Conservation (phyloP, 2,113 vertebrate species). For the Raja brachyura region DNA sequence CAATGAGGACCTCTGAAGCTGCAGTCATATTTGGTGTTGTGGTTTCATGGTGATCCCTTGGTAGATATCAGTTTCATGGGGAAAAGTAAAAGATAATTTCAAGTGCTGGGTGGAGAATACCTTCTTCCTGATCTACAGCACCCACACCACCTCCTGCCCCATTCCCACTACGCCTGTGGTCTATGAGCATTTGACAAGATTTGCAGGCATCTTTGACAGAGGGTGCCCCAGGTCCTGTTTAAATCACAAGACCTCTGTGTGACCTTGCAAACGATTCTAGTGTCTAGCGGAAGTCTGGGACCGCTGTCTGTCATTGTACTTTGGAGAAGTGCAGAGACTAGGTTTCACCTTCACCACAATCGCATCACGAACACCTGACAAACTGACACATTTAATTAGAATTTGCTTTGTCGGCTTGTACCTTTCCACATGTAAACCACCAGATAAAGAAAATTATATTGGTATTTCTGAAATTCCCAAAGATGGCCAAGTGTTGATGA, state of each 20-base stretch:
- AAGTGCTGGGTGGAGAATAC: not conserved
- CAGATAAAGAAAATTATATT: not conserved
- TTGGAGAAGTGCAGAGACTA: not conserved
- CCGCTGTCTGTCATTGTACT: not conserved
- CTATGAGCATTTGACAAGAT: not conserved
- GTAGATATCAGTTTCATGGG: not conserved
- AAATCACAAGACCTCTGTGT: not conserved
- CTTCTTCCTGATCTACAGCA: not conserved
- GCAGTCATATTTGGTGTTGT: not conserved
- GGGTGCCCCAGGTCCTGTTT: not conserved
- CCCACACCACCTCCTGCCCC: too few relatives aligned
- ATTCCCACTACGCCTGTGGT: not conserved
- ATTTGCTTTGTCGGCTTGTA: not conserved
- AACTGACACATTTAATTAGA: not conserved
- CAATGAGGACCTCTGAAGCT: not conserved
- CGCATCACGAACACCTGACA: not conserved
- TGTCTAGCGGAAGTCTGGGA: not conserved
- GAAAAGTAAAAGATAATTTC: not conserved
- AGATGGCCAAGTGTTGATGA: not conserved
- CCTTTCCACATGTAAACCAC: not conserved
- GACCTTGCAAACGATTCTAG: not conserved
- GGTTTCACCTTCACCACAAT: not conserved
- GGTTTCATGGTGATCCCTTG: not conserved
- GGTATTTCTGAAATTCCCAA: slow-evolving; percentile 10
- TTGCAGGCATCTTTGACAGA: not conserved